These are phyloP conservation scores for Diprion similis DNA, from an alignment of 1,140 invertebrate species.

Conservation along the genomic window DNA sequence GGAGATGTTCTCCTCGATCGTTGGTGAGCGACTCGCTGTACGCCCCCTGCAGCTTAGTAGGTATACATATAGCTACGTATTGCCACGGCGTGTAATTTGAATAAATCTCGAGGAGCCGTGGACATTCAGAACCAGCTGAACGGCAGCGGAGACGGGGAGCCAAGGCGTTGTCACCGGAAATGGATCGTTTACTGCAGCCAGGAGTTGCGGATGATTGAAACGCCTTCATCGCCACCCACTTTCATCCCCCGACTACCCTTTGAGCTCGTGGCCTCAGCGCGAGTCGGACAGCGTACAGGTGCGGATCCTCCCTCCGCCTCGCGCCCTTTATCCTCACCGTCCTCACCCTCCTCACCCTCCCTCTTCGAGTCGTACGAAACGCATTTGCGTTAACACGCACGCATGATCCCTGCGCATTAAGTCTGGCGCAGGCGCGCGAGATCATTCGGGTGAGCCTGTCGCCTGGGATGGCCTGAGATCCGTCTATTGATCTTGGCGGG, in stretches of 20 bases:
- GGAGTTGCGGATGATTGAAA: slow-evolving; percentile 1
- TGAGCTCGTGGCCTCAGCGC: neutral
- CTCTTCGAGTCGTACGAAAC: neutral
- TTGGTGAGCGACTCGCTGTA: too few species aligned
- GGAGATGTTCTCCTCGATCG: too few species aligned
- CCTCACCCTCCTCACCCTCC: neutral
- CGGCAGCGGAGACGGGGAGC: too few species aligned
- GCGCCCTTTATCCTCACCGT: neutral
- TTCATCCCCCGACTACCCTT: neutral
- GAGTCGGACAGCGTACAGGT: neutral
- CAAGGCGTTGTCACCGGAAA: neutral
- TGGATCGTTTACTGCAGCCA: slow-evolving; percentile 7
- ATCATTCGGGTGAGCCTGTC: slow-evolving; percentile 45
- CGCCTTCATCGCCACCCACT: neutral
- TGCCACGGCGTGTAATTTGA: slow-evolving; percentile 14
- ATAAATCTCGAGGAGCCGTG: slow-evolving; percentile 8
- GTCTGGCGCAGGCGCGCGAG: slow-evolving; percentile 44
- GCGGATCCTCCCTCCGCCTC: neutral
- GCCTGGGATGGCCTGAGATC: slow-evolving; percentile 48
- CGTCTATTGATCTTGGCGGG: slow-evolving; percentile 55
- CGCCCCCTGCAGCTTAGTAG: neutral
- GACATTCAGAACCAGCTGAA: too few species aligned
- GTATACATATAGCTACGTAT: slow-evolving; percentile 11
- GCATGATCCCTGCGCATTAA: slow-evolving; percentile 9
- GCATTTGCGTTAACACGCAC: slow-evolving; percentile 4